Evolutionary conservation across 1,140 invertebrate genomes (phyloP).

Genomic region (Brevipalpus yothersi): DNA sequence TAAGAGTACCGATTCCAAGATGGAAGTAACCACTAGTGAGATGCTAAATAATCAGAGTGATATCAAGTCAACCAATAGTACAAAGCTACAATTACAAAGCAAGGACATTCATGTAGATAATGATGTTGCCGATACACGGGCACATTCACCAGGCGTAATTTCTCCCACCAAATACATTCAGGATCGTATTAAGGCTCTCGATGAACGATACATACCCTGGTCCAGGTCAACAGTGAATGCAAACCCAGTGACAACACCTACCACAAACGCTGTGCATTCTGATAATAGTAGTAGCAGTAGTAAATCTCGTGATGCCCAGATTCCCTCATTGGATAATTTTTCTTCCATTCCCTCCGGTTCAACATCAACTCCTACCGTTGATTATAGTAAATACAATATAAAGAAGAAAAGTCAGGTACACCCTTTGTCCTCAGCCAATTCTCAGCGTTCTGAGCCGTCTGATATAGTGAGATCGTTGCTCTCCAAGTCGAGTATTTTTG

Average conservation of each 20-base stretch:
- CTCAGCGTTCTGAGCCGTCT: constrained; percentile 35
- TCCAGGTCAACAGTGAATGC: background rate
- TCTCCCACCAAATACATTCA: constrained; percentile 31
- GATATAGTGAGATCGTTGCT: constrained; percentile 77
- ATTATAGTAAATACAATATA: constrained; percentile 30
- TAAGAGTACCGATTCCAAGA: constrained; percentile 7
- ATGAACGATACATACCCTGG: constrained; percentile 80
- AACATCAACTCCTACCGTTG: constrained; percentile 16
- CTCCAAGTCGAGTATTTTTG: constrained; percentile 74
- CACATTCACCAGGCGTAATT: constrained; percentile 17
- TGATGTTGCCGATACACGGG: constrained; percentile 10
- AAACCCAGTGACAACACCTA: background rate
- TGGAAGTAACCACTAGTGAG: background rate
- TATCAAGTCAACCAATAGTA: background rate
- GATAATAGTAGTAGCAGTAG: too few species aligned
- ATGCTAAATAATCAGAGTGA: background rate
- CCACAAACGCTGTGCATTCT: constrained; percentile 4
- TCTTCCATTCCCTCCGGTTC: constrained; percentile 2
- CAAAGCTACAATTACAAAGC: background rate
- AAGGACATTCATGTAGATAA: background rate
- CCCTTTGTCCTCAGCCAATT: constrained; percentile 24
- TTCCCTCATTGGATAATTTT: constrained; percentile 8
- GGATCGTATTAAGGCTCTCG: constrained; percentile 58
- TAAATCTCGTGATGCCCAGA: background rate
- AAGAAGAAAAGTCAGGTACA: constrained; percentile 15